phyloP scores from a whole-genome alignment of 2,797 vertebrate genomes.

The Ctenopoma multispine region DNA sequence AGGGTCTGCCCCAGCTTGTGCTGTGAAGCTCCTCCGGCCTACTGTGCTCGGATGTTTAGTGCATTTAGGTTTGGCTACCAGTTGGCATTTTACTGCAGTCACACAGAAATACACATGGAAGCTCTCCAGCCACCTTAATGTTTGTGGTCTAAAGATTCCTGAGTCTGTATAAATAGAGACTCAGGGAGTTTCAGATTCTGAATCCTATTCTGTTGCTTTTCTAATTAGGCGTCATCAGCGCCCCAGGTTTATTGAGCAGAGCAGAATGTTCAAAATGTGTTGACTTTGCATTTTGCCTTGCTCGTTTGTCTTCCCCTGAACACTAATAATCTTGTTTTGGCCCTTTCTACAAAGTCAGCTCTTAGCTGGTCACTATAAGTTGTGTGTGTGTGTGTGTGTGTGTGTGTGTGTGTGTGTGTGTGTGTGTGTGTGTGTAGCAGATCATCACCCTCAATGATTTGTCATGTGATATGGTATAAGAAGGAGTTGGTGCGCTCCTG shows the following conservation, averaged over 20 bases:
- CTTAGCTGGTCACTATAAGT: not conserved
- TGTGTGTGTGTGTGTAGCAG: not conserved
- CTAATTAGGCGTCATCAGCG: constrained; percentile 42
- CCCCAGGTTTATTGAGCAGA: constrained; percentile 4
- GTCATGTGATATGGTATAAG: not conserved
- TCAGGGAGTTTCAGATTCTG: constrained; percentile 36
- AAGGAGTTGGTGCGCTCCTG: too few species aligned
- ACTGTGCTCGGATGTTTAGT: constrained; percentile 41
- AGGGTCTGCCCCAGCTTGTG: constrained; percentile 30
- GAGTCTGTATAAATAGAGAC: constrained; percentile 53
- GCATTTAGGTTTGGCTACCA: constrained; percentile 19
- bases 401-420: too few species aligned
- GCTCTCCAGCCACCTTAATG: constrained; percentile 54
- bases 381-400: too few species aligned
- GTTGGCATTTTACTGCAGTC: constrained; percentile 62
- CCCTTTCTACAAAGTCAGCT: constrained; percentile 5
- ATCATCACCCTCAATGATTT: not conserved
- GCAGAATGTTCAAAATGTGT: constrained; percentile 19
- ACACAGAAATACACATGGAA: constrained; percentile 67
- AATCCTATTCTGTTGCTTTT: constrained; percentile 43
- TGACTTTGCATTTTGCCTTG: constrained; percentile 9
- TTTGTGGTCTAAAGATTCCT: constrained; percentile 55
- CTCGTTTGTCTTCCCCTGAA: constrained; percentile 18
- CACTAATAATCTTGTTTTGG: not conserved
- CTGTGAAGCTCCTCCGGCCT: constrained; percentile 38